A percentile compares a stretch with the other conserved stretches of the same genome.
Evolutionary conservation across 2,797 vertebrate species (phyloP).

Genomic region (Sardinella longiceps): DNA sequence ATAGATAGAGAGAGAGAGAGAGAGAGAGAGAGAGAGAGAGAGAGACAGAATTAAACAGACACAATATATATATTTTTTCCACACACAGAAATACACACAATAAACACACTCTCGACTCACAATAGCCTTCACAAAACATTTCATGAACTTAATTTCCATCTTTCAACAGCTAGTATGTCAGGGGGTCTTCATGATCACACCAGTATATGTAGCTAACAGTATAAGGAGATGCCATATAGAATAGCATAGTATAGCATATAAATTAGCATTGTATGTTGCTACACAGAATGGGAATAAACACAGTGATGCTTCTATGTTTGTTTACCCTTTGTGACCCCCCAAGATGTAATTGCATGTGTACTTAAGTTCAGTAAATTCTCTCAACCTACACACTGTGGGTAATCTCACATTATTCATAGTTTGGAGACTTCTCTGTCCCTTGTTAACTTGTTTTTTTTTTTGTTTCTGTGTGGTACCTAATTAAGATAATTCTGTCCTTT

Average conservation of each 20-base stretch:
- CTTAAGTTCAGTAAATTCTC: not conserved
- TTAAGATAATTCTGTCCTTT: not conserved
- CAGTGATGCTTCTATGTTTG: too few species aligned
- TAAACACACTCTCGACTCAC: not conserved
- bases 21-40: too few species aligned
- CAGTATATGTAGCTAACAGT: too few species aligned
- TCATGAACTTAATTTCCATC: not conserved
- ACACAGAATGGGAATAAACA: too few species aligned
- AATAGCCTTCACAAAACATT: too few species aligned
- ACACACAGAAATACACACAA: not conserved
- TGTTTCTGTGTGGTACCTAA: not conserved
- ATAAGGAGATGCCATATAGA: too few species aligned
- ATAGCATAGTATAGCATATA: too few species aligned
- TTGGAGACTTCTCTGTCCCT: not conserved
- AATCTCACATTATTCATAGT: not conserved
- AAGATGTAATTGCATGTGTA: slow-evolving; percentile 2
- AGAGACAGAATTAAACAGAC: too few species aligned
- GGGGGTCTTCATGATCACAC: not conserved
- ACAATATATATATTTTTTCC: too few species aligned
- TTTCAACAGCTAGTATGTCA: not conserved
- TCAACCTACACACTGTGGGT: not conserved
- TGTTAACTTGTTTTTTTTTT: not conserved
- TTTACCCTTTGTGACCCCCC: not conserved
- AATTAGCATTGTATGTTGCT: too few species aligned
- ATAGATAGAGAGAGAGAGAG: too few species aligned